Evolutionary conservation across 2,113 vertebrate genomes (phyloP), one percentile per base, ranked within the genome.

Genomic region (Promerops cafer): DNA sequence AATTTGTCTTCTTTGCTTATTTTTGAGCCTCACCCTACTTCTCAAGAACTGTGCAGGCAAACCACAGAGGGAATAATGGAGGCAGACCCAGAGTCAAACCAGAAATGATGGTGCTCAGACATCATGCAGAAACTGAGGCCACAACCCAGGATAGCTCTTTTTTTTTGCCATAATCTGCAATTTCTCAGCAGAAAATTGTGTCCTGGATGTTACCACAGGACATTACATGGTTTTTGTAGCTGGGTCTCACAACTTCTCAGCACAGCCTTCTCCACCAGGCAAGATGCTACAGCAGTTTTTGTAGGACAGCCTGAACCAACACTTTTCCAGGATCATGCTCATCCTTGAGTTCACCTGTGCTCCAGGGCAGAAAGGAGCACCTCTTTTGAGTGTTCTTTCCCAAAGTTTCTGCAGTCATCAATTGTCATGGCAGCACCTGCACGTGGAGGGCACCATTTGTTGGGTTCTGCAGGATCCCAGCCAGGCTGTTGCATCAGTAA

Each of bases 211-310:
- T 42, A 35, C 33, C 35, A 47, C 20, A 50, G 20, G 17, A 40
- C 20, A 70, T 18, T 14, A 15, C 3, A 1, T 5, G 6, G 3
- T 1, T 45, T 84, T 66, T 50, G 6, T 33, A 50, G 17, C 6
- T 66, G 28, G 6, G 17, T 56, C 37, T 47, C 81, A 27, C 28
- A 54, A 4, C 39, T 49, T 65, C 42, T 28, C 45, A 64, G 40
- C 17, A 49, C n/a, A 56, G 11, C 24, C n/a, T 53, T 52, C 27
- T 33, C 31, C 37, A 44, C 44, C 13, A 68, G 39, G 37, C 5
- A n/a, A 68, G 63, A 13, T 9, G 20, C 26, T 21, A 14, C 6
- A 64, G 35, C 10, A 31, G 37, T 3, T 35, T 19, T 15, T 49
- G n/a, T 18, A 49, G 65, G 16, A 40, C 28, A 16, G 26, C 21